phyloP scores from a whole-genome alignment of 2,113 vertebrate genomes.

The Tyto alba region DNA sequence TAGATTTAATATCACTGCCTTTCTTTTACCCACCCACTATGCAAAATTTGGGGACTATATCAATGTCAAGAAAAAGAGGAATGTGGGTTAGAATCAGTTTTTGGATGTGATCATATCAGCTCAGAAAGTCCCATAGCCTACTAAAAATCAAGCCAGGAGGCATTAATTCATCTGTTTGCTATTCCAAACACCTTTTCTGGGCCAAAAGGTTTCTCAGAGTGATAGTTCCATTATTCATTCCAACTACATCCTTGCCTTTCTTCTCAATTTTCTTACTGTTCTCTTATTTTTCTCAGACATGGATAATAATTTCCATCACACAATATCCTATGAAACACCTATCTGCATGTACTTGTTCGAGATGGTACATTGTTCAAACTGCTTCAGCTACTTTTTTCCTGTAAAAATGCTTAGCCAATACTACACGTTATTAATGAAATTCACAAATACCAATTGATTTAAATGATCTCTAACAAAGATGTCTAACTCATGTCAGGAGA shows the following conservation, averaged over 20 bases:
- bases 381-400: background rate
- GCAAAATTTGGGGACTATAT: background rate
- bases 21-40: background rate
- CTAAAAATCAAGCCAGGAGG: background rate
- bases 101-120: background rate
- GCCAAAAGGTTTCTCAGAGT: background rate
- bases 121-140: background rate
- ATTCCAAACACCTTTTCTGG: background rate
- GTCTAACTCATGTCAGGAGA: background rate
- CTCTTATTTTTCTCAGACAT: background rate
- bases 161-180: background rate
- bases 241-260: background rate
- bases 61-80: background rate
- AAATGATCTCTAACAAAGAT: background rate
- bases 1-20: background rate
- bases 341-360: background rate
- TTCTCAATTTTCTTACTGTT: background rate
- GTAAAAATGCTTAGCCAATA: background rate
- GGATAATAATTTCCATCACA: background rate
- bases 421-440: background rate
- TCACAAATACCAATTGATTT: background rate
- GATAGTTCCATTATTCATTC: background rate
- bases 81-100: background rate
- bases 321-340: background rate
- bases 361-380: background rate